Evolutionary conservation across 1,140 invertebrate genomes (phyloP), one percentile per base, ranked within the genome.

Genomic region (Drosophila biarmipes): DNA sequence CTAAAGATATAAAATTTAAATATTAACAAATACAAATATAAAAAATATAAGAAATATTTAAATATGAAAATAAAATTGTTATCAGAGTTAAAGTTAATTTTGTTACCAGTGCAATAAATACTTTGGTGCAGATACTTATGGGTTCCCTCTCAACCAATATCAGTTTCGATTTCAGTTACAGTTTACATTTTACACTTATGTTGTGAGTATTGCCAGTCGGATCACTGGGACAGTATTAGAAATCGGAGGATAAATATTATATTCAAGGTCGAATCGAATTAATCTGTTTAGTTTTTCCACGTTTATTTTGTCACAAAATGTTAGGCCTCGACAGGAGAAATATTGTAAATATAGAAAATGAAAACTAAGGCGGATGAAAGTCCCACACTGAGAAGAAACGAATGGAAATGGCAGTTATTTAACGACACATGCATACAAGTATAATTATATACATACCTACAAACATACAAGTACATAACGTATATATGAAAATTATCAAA

Each of bases 71-170:
- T 72, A 42, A 78, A 90, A 82, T 86, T 81, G 81, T 87, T 87
- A 87, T 87, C 61, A 84, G 82, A 80, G 85, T 87, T 84, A 84
- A 79, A 84, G 84, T 84, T 87, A 84, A 61, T 89, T 87, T 89
- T 89, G 85, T 87, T 84, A 89, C 61, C 86, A 91, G 75, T 91
- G 82, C 84, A 87, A 90, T 86, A 77, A 67, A 76, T 84, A 69
- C 62, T 61, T 78, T 79, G 72, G 77, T 69, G 69, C 78, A 81
- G 73, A 77, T 66, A 46, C 49, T 45, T 56, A 48, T 80, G 46
- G 68, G 75, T 85, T 80, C 35, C 63, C 46, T 58, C 29, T 82
- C 43, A 67, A 67, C 29, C 45, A 67, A 37, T 68, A 43, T 34
- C 49, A 53, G 55, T 35, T 35, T 69, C 42, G 35, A 52, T 38